phyloP scores from a whole-genome alignment of 2,797 vertebrate species.

The Labeo calbasu region DNA sequence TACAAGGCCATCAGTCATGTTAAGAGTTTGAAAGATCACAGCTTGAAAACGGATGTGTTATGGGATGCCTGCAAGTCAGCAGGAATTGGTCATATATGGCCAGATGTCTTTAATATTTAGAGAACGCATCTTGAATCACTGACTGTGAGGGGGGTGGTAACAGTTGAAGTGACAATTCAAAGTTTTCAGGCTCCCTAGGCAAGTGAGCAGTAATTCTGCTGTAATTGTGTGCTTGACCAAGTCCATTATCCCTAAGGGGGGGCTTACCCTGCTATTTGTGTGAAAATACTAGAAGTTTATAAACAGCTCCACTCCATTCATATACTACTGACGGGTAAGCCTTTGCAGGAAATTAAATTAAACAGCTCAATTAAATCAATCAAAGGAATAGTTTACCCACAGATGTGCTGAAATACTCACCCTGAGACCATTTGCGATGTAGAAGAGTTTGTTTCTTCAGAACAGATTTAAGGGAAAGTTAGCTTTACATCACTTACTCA shows the following conservation, averaged over 20 bases:
- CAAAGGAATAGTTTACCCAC: background rate
- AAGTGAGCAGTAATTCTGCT: background rate
- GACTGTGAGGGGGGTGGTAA: background rate
- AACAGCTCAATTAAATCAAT: background rate
- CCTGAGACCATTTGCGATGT: background rate
- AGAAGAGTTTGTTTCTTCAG: background rate
- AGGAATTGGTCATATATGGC: background rate
- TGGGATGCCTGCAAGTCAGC: background rate
- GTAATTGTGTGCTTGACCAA: background rate
- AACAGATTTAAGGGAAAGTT: background rate
- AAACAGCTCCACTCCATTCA: background rate
- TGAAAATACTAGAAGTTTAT: background rate
- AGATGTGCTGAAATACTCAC: background rate
- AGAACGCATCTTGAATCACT: background rate
- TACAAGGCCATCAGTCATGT: constrained; percentile 3
- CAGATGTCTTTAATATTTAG: constrained; percentile 9
- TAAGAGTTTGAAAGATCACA: background rate
- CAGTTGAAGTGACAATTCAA: background rate
- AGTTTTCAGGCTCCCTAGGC: background rate
- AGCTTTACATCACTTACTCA: background rate
- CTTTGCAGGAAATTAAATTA: background rate
- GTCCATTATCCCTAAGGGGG: background rate
- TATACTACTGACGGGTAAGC: background rate
- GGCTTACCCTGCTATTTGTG: background rate
- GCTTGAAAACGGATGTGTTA: background rate